Evolutionary conservation across 2,113 vertebrate genomes (phyloP).

Genomic region (Oreochromis niloticus): DNA sequence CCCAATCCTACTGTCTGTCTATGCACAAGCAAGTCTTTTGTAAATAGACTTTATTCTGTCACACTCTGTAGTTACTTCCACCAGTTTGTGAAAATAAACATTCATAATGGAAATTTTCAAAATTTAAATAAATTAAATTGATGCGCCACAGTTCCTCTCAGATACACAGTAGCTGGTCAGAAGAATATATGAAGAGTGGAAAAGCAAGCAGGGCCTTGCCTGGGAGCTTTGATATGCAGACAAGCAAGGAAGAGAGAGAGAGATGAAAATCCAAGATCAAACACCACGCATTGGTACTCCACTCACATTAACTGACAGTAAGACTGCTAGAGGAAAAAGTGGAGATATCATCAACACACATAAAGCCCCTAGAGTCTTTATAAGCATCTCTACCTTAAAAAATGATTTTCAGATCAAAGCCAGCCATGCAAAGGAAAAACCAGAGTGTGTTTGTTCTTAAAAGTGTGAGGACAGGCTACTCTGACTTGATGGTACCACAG

Average conservation of each 20-base stretch:
- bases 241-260: background rate
- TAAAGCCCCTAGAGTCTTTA: background rate
- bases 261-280: slow-evolving; percentile 20
- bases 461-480: background rate
- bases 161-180: background rate
- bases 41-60: background rate
- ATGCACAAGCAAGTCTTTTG: background rate
- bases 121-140: background rate
- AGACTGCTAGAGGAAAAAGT: background rate
- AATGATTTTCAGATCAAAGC: background rate
- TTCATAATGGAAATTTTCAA: background rate
- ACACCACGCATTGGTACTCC: background rate
- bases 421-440: background rate
- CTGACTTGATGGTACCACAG: background rate
- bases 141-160: background rate
- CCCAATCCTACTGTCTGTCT: background rate
- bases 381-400: background rate
- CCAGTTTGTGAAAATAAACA: background rate
- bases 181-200: background rate
- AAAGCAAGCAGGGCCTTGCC: background rate
- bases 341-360: background rate
- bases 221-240: slow-evolving; percentile 1
- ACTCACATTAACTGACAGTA: background rate
- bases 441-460: background rate
- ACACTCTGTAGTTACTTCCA: background rate